Base-by-base conservation (phyloP, 2,797 vertebrate genomes). In the Carduelis carduelis region DNA sequence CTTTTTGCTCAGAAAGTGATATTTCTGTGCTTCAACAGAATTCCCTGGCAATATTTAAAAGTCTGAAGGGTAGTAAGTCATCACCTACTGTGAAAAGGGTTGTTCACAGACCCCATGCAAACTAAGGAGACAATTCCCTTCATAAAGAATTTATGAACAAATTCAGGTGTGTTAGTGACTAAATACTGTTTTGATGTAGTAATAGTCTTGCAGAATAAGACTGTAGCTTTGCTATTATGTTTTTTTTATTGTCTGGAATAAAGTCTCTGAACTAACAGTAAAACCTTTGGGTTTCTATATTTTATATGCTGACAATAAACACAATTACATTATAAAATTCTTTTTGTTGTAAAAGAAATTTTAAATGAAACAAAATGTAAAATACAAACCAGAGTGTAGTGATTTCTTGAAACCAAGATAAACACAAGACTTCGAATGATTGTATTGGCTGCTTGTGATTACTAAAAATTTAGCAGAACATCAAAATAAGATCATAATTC, bases 401-500 rank as follows among this genome's bases (percentile, higher is more conserved):
- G 0, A 27, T 3, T 80, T 6, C 39, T 61, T 27, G 78, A 95
- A 92, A 95, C 8, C 15, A 94, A 89, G 80, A 8, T 26, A 41
- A 92, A 84, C 21, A 15, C 13, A 92, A 49, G 13, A 41, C 9
- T 61, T 79, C 28, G 6, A 88, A 39, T 43, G 3, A 44, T 71
- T 78, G 5, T 11, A 63, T 20, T 87, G 14, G 2, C 32, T 81
- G 28, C 10, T 85, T 57, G 6, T 41, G 13, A 56, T 76, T 75
- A 86, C 8, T 61, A 8, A 79, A 92, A 95, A 94, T 70, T 57
- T 66, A 71, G 26, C 47, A 93, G 35, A 89, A 74, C 21, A 92
- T 77, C 49, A 91, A 92, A 95, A 82, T 47, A 80, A 65, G 77
- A 74, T 47, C 55, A 41, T 95, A 96, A 88, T 46, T 90, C 35